A percentile compares a stretch with the other conserved stretches of the same genome.
phyloP scores from a whole-genome alignment of 1,140 invertebrate species.

The Holcopasites calliopsidis region DNA sequence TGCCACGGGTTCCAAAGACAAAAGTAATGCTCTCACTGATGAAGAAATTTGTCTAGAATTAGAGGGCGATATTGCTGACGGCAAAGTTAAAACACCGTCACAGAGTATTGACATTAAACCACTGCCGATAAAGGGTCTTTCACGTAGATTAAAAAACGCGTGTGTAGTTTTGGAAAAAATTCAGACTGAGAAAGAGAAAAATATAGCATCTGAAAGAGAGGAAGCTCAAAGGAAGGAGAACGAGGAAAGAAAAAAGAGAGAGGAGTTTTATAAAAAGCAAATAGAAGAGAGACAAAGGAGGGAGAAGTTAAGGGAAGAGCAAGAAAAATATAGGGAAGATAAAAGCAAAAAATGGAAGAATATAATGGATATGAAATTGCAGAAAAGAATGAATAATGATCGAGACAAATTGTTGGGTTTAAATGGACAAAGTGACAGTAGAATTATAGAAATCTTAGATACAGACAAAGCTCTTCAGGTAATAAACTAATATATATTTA shows the following conservation, averaged over 20 bases:
- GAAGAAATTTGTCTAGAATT: constrained; percentile 40
- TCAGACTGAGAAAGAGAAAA: constrained; percentile 15
- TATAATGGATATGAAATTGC: neutral
- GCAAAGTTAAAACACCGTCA: neutral
- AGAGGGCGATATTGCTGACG: constrained; percentile 5
- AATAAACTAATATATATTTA: constrained; percentile 10
- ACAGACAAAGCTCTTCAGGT: constrained; percentile 14
- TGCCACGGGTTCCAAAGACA: neutral
- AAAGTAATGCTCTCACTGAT: constrained; percentile 30
- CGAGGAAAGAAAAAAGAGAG: constrained; percentile 16
- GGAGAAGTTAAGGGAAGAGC: constrained; percentile 2
- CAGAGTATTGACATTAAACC: constrained; percentile 30
- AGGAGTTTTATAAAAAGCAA: constrained; percentile 24
- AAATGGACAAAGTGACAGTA: neutral
- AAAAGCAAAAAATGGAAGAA: constrained; percentile 17
- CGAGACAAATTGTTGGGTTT: neutral
- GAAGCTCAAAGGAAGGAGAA: constrained; percentile 15
- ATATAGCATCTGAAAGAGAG: neutral
- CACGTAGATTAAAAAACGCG: constrained; percentile 22
- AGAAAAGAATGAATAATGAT: neutral
- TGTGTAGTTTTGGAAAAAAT: constrained; percentile 28
- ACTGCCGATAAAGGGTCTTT: constrained; percentile 12
- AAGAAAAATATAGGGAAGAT: constrained; percentile 2
- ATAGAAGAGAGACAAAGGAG: neutral
- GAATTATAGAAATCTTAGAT: neutral